phyloP scores from a whole-genome alignment of 2,888 invertebrate genomes.

The Aleiodes leptofemur region DNA sequence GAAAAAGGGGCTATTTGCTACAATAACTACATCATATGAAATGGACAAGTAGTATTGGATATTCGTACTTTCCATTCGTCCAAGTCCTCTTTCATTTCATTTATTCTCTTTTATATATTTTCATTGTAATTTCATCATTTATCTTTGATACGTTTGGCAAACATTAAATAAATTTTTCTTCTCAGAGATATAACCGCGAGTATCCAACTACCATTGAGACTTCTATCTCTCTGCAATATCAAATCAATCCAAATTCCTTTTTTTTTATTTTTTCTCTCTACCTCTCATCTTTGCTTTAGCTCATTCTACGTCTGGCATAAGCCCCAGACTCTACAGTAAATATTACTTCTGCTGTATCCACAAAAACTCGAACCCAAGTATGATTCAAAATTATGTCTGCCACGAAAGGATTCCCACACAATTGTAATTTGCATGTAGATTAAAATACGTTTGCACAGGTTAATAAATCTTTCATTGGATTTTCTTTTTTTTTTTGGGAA shows the following conservation, averaged over 20 bases:
- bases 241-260: slow-evolving; percentile 13
- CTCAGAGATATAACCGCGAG: background rate
- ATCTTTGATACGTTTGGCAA: slow-evolving; percentile 38
- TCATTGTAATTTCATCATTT: slow-evolving; percentile 23
- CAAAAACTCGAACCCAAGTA: slow-evolving; percentile 4
- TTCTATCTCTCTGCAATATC: slow-evolving; percentile 9
- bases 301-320: background rate
- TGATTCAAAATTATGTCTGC: slow-evolving; percentile 27
- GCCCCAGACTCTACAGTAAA: slow-evolving; percentile 27
- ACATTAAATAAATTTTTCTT: slow-evolving; percentile 40
- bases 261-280: background rate
- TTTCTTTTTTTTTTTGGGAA: slow-evolving; percentile 8
- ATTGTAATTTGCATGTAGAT: slow-evolving; percentile 19
- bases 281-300: background rate
- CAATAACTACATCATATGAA: slow-evolving; percentile 38
- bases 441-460: slow-evolving; percentile 30
- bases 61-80: slow-evolving; percentile 32
- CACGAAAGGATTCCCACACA: slow-evolving; percentile 12
- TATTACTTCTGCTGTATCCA: slow-evolving; percentile 31
- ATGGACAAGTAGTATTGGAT: slow-evolving; percentile 38
- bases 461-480: slow-evolving; percentile 29
- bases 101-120: background rate
- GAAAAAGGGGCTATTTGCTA: slow-evolving; percentile 32
- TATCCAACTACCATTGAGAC: slow-evolving; percentile 20
- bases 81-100: background rate